Conservation (phyloP, 2,888 invertebrate species). For the Melangyna quadrimaculata region DNA sequence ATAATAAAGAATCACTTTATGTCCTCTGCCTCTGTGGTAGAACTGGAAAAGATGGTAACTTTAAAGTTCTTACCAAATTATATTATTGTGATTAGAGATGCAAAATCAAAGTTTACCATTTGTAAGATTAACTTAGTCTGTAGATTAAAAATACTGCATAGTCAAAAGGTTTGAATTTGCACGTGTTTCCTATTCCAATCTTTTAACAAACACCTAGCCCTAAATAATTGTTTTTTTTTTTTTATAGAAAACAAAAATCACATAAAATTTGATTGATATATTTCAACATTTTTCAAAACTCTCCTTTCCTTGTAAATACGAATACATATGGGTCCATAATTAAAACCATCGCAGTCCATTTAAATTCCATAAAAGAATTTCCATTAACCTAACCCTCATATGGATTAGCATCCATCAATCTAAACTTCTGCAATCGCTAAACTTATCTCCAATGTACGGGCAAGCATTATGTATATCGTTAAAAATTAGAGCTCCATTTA, state of each 20-base stretch:
- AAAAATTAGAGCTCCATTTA: constrained; percentile 60
- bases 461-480: constrained; percentile 39
- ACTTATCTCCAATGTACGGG: constrained; percentile 29
- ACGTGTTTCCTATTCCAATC: too few relatives aligned
- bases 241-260: neutral
- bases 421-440: constrained; percentile 12
- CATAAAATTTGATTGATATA: neutral
- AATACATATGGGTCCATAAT: neutral
- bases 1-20: too few relatives aligned
- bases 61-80: too few relatives aligned
- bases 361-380: neutral
- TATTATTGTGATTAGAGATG: too few relatives aligned
- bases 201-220: neutral
- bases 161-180: too few relatives aligned
- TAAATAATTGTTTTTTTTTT: neutral
- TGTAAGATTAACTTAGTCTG: too few relatives aligned
- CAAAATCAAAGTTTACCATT: too few relatives aligned
- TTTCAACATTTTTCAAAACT: neutral
- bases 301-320: too few relatives aligned
- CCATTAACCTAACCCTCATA: neutral
- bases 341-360: neutral
- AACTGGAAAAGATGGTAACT: too few relatives aligned
- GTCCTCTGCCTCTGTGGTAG: too few relatives aligned
- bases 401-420: neutral
- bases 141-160: too few relatives aligned